These are phyloP conservation scores for Montipora capricornis DNA, from an alignment of 64 coral and sea anemone species.

Conservation along the genomic window DNA sequence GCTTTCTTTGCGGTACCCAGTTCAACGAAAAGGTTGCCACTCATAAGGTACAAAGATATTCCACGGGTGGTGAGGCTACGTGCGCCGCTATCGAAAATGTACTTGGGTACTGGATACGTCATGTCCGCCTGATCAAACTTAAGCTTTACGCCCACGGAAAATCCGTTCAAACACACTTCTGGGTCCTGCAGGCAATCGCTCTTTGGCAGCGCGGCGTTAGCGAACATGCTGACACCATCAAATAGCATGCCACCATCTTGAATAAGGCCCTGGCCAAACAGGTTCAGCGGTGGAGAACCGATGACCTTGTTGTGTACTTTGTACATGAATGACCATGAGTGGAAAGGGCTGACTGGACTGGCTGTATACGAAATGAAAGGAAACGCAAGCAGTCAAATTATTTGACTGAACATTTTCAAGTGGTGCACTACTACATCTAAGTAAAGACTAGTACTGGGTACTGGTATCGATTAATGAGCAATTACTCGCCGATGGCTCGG, in stretches of 20 bases:
- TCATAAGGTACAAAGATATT: constrained; percentile 72
- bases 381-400: background rate
- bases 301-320: constrained; percentile 50
- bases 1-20: constrained; percentile 58
- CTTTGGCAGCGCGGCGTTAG: constrained; percentile 12
- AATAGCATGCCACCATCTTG: constrained; percentile 61
- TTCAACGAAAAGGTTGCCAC: constrained; percentile 70
- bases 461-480: no score
- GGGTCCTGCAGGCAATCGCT: constrained; percentile 75
- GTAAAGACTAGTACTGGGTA: no score
- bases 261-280: constrained; percentile 40
- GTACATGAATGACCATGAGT: constrained; percentile 59
- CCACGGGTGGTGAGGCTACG: constrained; percentile 68
- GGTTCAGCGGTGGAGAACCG: constrained; percentile 56
- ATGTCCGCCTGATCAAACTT: constrained; percentile 57
- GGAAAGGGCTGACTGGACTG: constrained; percentile 45
- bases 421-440: background rate
- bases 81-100: constrained; percentile 88
- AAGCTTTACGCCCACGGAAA: constrained; percentile 76
- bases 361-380: background rate
- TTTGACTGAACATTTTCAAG: background rate
- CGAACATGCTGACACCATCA: constrained; percentile 62
- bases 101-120: constrained; percentile 58
- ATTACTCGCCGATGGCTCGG: no score
- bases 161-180: constrained; percentile 49